A percentile compares a stretch with the other conserved stretches of the same genome.
Evolutionary conservation across 35 echinoderm and acorn worm species (phyloP).

Genomic region (Diadema setosum): DNA sequence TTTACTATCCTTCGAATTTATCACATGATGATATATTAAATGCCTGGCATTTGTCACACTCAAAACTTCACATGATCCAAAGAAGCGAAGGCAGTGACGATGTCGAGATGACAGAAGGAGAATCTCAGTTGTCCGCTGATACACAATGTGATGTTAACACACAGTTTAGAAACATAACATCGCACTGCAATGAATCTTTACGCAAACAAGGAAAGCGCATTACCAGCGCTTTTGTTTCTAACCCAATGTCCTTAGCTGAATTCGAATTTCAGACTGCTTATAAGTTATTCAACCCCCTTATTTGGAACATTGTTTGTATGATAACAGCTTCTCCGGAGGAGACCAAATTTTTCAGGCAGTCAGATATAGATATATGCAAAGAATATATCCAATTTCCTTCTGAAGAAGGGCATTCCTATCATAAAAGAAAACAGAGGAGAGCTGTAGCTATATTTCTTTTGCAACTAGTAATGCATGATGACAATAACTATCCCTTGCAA

Average conservation of each 20-base stretch:
- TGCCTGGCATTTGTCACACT: too few relatives aligned
- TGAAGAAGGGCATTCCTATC: background rate
- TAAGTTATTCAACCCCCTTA: background rate
- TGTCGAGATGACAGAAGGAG: too few relatives aligned
- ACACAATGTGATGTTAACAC: too few relatives aligned
- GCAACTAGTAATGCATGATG: conserved; percentile 20
- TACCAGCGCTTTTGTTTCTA: background rate
- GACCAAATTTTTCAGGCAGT: background rate
- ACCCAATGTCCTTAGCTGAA: background rate
- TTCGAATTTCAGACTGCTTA: background rate
- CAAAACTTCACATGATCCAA: too few relatives aligned
- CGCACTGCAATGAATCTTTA: background rate
- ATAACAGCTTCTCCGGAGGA: background rate
- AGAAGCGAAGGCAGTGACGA: too few relatives aligned
- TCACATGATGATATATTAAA: too few relatives aligned
- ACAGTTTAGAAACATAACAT: too few relatives aligned
- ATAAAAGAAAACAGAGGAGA: background rate
- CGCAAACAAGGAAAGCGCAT: background rate
- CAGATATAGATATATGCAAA: background rate
- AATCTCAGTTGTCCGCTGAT: too few relatives aligned
- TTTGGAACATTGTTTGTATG: background rate
- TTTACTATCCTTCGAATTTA: too few relatives aligned
- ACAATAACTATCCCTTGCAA: conserved; percentile 38
- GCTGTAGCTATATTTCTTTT: background rate
- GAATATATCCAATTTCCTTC: background rate